Evolutionary conservation across 2,888 invertebrate genomes (phyloP).

Genomic region (Amiota mariae): DNA sequence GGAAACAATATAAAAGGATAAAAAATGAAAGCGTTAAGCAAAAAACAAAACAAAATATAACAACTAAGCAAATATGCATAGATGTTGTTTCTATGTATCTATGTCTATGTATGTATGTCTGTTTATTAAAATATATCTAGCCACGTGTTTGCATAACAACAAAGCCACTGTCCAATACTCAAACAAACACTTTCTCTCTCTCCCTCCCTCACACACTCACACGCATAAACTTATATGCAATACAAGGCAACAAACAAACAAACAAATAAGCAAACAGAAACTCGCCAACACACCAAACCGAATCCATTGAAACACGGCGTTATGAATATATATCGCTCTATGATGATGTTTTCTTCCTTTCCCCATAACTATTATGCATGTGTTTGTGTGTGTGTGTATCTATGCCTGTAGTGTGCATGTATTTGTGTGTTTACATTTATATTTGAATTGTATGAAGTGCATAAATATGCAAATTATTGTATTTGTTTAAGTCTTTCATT

Average conservation of each 20-base stretch:
- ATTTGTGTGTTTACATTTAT: neutral
- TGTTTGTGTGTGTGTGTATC: neutral
- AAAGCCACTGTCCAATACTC: neutral
- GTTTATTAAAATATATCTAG: conserved; percentile 26
- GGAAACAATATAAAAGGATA: neutral
- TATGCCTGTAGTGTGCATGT: neutral
- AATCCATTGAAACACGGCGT: no score
- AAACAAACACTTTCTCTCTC: no score
- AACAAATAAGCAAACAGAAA: neutral
- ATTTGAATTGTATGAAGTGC: conserved; percentile 20
- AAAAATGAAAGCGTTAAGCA: neutral
- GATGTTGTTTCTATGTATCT: no score
- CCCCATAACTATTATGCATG: no score
- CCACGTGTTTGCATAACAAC: conserved; percentile 11
- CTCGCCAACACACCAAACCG: neutral
- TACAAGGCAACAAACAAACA: neutral
- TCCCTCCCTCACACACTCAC: neutral
- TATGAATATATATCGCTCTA: neutral
- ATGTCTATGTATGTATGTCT: neutral
- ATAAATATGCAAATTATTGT: conserved; percentile 33
- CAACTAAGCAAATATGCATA: conserved; percentile 13
- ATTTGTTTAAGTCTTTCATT: conserved; percentile 32
- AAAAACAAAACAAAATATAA: conserved; percentile 1
- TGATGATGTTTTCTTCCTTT: neutral
- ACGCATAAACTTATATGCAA: neutral